Evolutionary conservation across 2,797 vertebrate species (phyloP), one percentile per base, ranked within the genome.

Genomic region (Numenius phaeopus): DNA sequence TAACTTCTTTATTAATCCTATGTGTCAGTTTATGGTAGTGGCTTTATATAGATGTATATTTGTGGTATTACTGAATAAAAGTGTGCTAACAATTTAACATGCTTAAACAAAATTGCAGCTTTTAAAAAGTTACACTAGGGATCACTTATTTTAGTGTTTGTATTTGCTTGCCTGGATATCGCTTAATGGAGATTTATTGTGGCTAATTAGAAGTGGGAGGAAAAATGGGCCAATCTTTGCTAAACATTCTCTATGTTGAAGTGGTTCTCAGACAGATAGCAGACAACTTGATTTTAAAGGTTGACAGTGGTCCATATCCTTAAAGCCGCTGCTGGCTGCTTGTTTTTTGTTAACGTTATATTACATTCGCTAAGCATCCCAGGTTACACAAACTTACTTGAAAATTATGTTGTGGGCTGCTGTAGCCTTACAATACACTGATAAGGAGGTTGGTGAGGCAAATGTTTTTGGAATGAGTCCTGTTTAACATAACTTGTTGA

Each of bases 121-220:
- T 90, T 91, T 47, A 34, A 57, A 82, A 87, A 27, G 23, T 93
- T 92, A 49, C 0, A 1, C 46, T 76, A 34, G 34, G 46, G 34
- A 80, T 91, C n/a, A 6, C 4, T 59, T 87, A 30, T 55, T 95
- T 75, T 44, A 39, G 8, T 52, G 7, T 79, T 83, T 47, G 5
- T 59, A 23, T 96, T 96, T 96, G 47, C 39, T 82, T 94, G 50
- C 14, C 7, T 93, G 59, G 13, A 1, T 93, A 70, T 90, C 22
- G 34, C 20, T 93, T 90, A 72, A 61, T 54, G 70, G 32, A 76
- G 58, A 64, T 70, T 80, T 85, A 70, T 83, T 87, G 37, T 71
- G 32, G 26, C 50, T 94, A 42, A 87, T 89, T 67, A 55, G 57
- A 69, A 92, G 42, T 14, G 40, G 39, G 70, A 91, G 80, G n/a